Evolutionary conservation across 2,888 invertebrate genomes (phyloP).

Genomic region (Gymnosoma rotundatum): DNA sequence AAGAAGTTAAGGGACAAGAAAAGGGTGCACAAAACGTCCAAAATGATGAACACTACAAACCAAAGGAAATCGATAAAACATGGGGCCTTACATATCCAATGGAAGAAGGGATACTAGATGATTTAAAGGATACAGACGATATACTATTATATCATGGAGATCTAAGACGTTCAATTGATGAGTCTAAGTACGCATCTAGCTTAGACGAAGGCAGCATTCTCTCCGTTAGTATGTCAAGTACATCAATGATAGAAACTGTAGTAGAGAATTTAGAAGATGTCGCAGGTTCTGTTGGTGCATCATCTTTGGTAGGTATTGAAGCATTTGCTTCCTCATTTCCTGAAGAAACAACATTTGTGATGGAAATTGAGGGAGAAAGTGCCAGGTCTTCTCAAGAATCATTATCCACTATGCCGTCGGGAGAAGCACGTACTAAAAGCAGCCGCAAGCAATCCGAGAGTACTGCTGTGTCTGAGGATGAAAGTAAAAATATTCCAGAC

Average conservation of each 20-base stretch:
- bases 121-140: slow-evolving; percentile 76
- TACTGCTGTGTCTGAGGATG: slow-evolving; percentile 79
- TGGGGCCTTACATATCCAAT: slow-evolving; percentile 78
- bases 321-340: slow-evolving; percentile 76
- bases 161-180: slow-evolving; percentile 79
- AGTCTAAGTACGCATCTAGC: slow-evolving; percentile 84
- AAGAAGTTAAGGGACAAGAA: slow-evolving; percentile 80
- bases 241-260: slow-evolving; percentile 83
- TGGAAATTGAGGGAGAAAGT: slow-evolving; percentile 76
- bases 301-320: slow-evolving; percentile 81
- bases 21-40: slow-evolving; percentile 72
- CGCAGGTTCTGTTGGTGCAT: slow-evolving; percentile 80
- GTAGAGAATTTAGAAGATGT: slow-evolving; percentile 81
- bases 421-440: slow-evolving; percentile 78
- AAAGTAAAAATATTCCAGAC: slow-evolving; percentile 75
- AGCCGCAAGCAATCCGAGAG: slow-evolving; percentile 85
- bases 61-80: slow-evolving; percentile 76
- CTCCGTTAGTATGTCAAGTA: slow-evolving; percentile 85
- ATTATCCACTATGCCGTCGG: slow-evolving; percentile 74
- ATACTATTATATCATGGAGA: slow-evolving; percentile 78
- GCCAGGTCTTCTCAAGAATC: slow-evolving; percentile 77
- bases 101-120: slow-evolving; percentile 77
- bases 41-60: slow-evolving; percentile 74
- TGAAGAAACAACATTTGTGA: slow-evolving; percentile 74
- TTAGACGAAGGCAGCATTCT: slow-evolving; percentile 85